Conservation (phyloP, 2,888 invertebrate genomes). For the Monopis laevigella region DNA sequence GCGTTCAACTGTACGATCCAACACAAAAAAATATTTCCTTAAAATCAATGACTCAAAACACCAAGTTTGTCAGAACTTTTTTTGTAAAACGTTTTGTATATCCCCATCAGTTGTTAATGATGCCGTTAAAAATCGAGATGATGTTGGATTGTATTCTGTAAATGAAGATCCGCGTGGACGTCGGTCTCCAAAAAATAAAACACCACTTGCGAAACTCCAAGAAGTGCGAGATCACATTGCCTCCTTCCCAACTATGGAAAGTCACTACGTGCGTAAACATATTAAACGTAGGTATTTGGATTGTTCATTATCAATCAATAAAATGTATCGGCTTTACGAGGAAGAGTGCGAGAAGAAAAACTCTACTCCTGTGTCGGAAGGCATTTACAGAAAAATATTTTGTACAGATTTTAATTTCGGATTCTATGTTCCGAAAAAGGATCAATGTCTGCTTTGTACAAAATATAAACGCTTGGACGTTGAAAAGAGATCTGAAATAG, state of each 20-base stretch:
- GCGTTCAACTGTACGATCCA: slow-evolving; percentile 2
- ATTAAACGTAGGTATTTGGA: slow-evolving; percentile 13
- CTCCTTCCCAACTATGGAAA: slow-evolving; percentile 12
- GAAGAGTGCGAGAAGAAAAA: slow-evolving; percentile 10
- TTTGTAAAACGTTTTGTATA: slow-evolving; percentile 12
- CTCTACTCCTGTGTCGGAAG: slow-evolving; percentile 10
- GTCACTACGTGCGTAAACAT: slow-evolving; percentile 11
- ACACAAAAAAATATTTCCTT: slow-evolving; percentile 8
- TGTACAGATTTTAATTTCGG: slow-evolving; percentile 12
- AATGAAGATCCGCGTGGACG: slow-evolving; percentile 9
- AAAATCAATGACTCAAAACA: neutral
- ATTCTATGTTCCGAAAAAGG: slow-evolving; percentile 12
- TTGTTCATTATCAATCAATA: neutral
- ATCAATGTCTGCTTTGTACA: slow-evolving; percentile 9
- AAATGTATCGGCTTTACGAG: slow-evolving; percentile 13
- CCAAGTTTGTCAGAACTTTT: slow-evolving; percentile 13
- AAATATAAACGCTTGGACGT: neutral
- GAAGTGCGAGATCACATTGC: slow-evolving; percentile 10
- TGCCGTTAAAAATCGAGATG: slow-evolving; percentile 8
- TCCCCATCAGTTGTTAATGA: slow-evolving; percentile 2
- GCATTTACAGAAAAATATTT: slow-evolving; percentile 13
- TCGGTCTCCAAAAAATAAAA: slow-evolving; percentile 9
- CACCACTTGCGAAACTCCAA: slow-evolving; percentile 6
- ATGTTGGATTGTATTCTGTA: neutral
- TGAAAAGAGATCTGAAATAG: neutral